Evolutionary conservation across 2,797 vertebrate species (phyloP).

Genomic region (Tragelaphus eurycerus): DNA sequence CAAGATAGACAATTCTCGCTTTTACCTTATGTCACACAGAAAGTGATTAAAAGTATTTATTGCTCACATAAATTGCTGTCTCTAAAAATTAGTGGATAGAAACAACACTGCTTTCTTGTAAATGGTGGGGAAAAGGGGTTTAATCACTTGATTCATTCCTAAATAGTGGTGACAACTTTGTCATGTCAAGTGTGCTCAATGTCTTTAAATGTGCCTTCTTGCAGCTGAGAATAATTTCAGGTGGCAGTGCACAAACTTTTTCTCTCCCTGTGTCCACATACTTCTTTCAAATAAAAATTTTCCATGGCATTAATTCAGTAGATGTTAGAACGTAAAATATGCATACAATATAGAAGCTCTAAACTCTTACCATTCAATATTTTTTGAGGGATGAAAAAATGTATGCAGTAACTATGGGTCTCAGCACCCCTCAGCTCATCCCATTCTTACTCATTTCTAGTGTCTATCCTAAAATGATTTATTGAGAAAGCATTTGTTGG

Average conservation of each 20-base stretch:
- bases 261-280: background rate
- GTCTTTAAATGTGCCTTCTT: background rate
- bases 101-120: background rate
- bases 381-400: background rate
- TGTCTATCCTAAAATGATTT: background rate
- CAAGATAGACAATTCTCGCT: background rate
- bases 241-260: too few relatives aligned
- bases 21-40: background rate
- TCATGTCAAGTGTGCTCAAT: background rate
- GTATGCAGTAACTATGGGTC: accelerated
- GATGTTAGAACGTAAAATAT: background rate
- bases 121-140: background rate
- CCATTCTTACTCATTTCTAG: background rate
- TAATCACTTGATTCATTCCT: background rate
- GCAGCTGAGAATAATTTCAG: background rate
- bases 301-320: background rate
- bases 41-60: background rate
- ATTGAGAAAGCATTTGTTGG: background rate
- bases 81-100: background rate
- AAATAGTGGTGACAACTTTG: background rate
- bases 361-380: background rate
- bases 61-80: background rate
- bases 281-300: background rate
- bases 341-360: background rate
- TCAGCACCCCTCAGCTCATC: background rate